A percentile compares a stretch with the other conserved stretches of the same genome.
Evolutionary conservation across 1,140 invertebrate genomes (phyloP).

Genomic region (Drosophila kohkoa): DNA sequence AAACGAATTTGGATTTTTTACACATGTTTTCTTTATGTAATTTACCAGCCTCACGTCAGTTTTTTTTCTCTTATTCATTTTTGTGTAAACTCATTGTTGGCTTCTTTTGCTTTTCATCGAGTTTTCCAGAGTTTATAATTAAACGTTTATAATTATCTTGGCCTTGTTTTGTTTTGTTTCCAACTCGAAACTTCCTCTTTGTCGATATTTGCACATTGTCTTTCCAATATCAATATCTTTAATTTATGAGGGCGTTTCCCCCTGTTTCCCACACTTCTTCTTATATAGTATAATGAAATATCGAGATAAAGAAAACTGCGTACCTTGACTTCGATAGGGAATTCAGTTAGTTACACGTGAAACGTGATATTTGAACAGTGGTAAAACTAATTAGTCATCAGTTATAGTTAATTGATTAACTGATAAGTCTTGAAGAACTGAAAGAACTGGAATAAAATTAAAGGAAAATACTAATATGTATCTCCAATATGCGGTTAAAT

Average conservation of each 20-base stretch:
- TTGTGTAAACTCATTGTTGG: slow-evolving; percentile 6
- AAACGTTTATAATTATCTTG: slow-evolving; percentile 35
- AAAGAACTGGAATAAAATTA: too few species aligned
- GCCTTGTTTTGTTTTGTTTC: slow-evolving; percentile 5
- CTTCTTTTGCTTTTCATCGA: slow-evolving; percentile 24
- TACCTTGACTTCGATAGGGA: background rate
- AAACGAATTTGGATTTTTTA: slow-evolving; percentile 41
- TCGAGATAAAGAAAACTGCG: slow-evolving; percentile 30
- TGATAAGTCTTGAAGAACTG: background rate
- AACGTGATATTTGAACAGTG: background rate
- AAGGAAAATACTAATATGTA: too few species aligned
- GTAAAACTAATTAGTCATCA: slow-evolving; percentile 5
- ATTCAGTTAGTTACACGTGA: slow-evolving; percentile 1
- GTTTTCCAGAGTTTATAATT: slow-evolving; percentile 49
- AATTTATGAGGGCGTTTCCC: slow-evolving; percentile 1
- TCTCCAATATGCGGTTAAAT: too few species aligned
- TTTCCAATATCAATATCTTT: background rate
- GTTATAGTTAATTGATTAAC: slow-evolving; percentile 2
- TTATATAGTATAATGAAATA: background rate
- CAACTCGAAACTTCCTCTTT: slow-evolving; percentile 4
- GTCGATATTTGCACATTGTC: background rate
- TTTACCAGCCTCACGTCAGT: slow-evolving; percentile 53
- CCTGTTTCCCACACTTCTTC: background rate
- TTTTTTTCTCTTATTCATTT: slow-evolving; percentile 32
- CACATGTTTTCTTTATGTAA: slow-evolving; percentile 57